Percentiles rank a stretch among this genome's conserved stretches.
Evolutionary conservation across 2,113 vertebrate genomes (phyloP).

Genomic region (Tragelaphus buxtoni): DNA sequence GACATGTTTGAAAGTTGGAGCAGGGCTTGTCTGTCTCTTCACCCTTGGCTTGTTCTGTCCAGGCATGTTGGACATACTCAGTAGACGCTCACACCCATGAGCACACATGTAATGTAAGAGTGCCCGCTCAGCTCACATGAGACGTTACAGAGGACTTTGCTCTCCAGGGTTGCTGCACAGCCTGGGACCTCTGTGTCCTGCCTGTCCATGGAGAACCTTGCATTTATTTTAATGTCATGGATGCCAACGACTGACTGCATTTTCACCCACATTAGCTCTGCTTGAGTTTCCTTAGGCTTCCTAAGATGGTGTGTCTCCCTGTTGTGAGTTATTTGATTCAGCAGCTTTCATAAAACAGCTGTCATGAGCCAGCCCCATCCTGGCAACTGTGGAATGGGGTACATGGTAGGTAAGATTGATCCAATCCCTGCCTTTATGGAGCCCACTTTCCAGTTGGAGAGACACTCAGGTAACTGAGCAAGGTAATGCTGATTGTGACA

Average conservation of each 20-base stretch:
- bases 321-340: not conserved
- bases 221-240: not conserved
- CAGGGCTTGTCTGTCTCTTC: not conserved
- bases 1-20: not conserved
- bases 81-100: accelerated
- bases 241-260: not conserved
- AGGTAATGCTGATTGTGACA: not conserved
- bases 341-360: not conserved
- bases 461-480: not conserved
- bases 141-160: accelerated
- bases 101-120: accelerated
- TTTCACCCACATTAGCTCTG: not conserved
- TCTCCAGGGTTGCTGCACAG: accelerated
- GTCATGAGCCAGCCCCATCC: not conserved
- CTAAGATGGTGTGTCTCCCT: accelerated
- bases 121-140: accelerated
- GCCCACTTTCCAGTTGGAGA: not conserved
- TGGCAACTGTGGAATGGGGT: accelerated
- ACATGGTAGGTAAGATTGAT: accelerated
- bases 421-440: not conserved
- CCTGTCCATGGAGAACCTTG: accelerated
- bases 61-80: accelerated
- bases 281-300: not conserved
- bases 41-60: not conserved
- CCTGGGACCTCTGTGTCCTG: not conserved